Base-by-base conservation (phyloP, 2,797 vertebrate genomes). In the Dendrocincla fuliginosa region DNA sequence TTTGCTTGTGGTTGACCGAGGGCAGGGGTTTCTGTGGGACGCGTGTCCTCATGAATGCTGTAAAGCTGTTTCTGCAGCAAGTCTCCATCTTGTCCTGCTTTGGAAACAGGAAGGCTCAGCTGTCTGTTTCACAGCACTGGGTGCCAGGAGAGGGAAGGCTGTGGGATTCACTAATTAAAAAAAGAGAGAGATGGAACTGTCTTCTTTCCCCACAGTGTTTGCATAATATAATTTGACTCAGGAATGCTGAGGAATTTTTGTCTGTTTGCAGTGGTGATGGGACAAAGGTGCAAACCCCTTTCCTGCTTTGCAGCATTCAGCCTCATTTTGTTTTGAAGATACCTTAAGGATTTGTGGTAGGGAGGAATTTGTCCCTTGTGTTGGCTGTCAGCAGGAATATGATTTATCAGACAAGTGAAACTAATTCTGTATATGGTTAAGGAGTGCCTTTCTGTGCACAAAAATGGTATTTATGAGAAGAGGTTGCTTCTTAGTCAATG, bases 11-110 rank as follows among this genome's bases (percentile, higher is more conserved):
- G 69, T 37, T 91, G 76, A 50, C 33, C 0, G 0, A 39, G 64
- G 53, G 59, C 52, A 55, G 56, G 55, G 37, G 16, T 87, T 82
- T 73, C 33, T 35, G 70, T 16, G 20, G 63, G 52, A 24, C 0
- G 0, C 5, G 2, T 2, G 20, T 28, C 59, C 47, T 65, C 8
- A 0, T 6, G 14, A 59, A 6, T 0, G 2, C 41, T n/a, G n/a
- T 32, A 16, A 79, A 79, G 46, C 27, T 41, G 24, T 64, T 92
- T 87, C 44, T 87, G 71, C 49, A 60, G 68, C 63, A 53, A n/a
- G 46, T 89, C 68, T 76, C 41, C 65, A 3, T 82, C 74, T 67
- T 84, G 52, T 73, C 68, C 60, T 2, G 0, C 76, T 89, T 85
- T 84, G 71, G 77, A 85, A 89, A 41, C 1, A 1, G 11, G n/a